Evolutionary conservation across 2,888 invertebrate species (phyloP), one percentile per base, ranked within the genome.

Genomic region (Tinea semifulvella): DNA sequence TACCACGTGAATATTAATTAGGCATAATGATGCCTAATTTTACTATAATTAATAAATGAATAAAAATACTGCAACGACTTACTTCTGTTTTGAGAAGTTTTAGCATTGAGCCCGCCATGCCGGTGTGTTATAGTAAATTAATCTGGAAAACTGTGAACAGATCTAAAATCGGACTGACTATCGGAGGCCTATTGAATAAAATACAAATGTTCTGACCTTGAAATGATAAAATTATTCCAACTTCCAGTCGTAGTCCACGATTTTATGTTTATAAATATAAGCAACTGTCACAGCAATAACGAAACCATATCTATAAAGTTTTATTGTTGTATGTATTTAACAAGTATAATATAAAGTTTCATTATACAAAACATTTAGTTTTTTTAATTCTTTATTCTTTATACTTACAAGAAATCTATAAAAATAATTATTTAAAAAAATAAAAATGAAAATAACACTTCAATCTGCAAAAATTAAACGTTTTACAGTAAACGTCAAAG

Each of bases 21-120:
- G 14, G 31, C 6, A 31, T 31, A 2, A 31, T 31, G 2, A 26
- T 38, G 44, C 20, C n/a, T 44, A 36, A 43, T 39, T 3, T 36
- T 42, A 39, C 39, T n/a, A n/a, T n/a, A n/a, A 47, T 42, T 43
- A 26, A n/a, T 43, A 47, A 38, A 39, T 35, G 36, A 36, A 26
- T 46, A 16, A 20, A 22, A 44, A 27, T 26, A 46, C 2, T 18
- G 18, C 36, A 16, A 45, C 25, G 46, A 76, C 79, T 74, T 69
- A 79, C 79, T 70, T 79, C 76, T 40, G 68, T 63, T 64, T 71
- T 76, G 19, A 79, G 49, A 53, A 79, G 57, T 56, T 80, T 80
- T 53, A 80, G 54, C 70, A 79, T 75, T 53, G 68, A 53, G 39
- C 70, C 68, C 48, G 77, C 74, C 76, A 77, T 31, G 43, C 16